Conservation (phyloP, 2,797 vertebrate genomes). For the Eulemur mongoz region DNA sequence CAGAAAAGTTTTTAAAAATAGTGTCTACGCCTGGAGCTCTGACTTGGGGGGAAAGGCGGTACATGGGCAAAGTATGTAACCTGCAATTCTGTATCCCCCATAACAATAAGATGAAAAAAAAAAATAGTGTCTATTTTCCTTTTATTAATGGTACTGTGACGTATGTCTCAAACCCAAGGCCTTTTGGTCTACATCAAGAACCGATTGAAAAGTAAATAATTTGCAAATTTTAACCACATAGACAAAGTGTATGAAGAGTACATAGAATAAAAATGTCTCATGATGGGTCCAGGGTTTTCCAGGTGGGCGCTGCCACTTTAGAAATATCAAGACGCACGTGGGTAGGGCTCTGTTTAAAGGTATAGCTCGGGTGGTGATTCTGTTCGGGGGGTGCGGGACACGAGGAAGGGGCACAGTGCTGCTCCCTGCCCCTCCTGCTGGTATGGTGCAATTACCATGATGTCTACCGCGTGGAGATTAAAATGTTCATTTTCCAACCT, state of each 20-base stretch:
- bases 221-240: background rate
- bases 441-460: background rate
- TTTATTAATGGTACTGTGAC: background rate
- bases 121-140: background rate
- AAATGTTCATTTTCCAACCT: background rate
- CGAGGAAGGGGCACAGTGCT: too few species aligned
- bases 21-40: too few species aligned
- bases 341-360: background rate
- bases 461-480: rapidly evolving
- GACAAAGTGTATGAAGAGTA: background rate
- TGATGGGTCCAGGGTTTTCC: background rate
- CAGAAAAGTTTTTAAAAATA: background rate
- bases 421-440: background rate
- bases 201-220: background rate
- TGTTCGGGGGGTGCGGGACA: background rate
- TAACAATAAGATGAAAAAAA: too few species aligned
- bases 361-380: background rate
- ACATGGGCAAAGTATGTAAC: too few species aligned
- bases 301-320: background rate
- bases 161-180: background rate
- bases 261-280: background rate
- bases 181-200: background rate
- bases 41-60: too few species aligned
- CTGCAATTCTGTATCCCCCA: too few species aligned
- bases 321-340: rapidly evolving